Percentiles rank a stretch among this genome's conserved stretches.
Evolutionary conservation across 2,888 invertebrate species (phyloP).

Genomic region (Amitus sp.): DNA sequence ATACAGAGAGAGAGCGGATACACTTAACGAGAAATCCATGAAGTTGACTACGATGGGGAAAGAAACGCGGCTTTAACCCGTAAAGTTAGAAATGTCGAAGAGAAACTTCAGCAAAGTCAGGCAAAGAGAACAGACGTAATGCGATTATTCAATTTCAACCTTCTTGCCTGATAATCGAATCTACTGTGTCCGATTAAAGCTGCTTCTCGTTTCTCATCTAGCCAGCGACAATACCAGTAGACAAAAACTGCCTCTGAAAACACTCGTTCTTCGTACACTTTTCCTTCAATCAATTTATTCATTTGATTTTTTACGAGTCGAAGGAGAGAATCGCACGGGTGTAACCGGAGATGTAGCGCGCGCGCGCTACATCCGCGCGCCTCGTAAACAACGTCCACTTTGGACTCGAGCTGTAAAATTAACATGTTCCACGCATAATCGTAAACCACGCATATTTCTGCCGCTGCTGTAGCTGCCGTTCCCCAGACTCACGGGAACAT

Average conservation of each 20-base stretch:
- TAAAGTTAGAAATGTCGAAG: slow-evolving; percentile 41
- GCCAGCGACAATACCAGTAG: background rate
- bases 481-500: slow-evolving; percentile 38
- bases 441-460: slow-evolving; percentile 41
- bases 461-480: no score
- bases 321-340: slow-evolving; percentile 32
- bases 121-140: slow-evolving; percentile 43
- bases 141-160: slow-evolving; percentile 48
- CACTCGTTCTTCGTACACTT: no score
- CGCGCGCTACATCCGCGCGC: slow-evolving; percentile 33
- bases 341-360: slow-evolving; percentile 34
- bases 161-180: slow-evolving; percentile 45
- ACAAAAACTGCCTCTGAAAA: background rate
- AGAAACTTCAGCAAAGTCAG: slow-evolving; percentile 39
- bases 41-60: slow-evolving; percentile 31
- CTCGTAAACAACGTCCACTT: slow-evolving; percentile 42
- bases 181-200: slow-evolving; percentile 38
- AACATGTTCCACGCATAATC: slow-evolving; percentile 43
- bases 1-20: slow-evolving; percentile 31
- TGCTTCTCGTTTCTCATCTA: slow-evolving; percentile 31
- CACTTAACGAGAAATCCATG: slow-evolving; percentile 33
- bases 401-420: slow-evolving; percentile 41
- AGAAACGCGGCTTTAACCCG: slow-evolving; percentile 36
- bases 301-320: slow-evolving; percentile 35
- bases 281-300: background rate